Conservation (phyloP, 2,888 invertebrate genomes). For the Elysia crispata region DNA sequence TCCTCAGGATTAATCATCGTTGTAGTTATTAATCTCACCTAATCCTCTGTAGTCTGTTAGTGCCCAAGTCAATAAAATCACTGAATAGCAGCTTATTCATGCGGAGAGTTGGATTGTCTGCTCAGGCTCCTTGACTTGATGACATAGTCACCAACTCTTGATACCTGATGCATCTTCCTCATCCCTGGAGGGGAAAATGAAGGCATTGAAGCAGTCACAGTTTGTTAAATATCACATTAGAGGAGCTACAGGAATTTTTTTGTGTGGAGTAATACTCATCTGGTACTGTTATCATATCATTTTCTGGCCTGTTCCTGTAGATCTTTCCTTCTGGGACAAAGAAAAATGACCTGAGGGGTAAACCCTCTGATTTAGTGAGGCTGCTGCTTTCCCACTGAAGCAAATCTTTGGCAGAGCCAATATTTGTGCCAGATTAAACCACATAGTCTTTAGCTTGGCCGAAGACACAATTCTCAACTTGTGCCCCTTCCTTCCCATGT, state of each 20-base stretch:
- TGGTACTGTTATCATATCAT: too few species aligned
- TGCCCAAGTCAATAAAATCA: not conserved
- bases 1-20: too few species aligned
- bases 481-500: slow-evolving; percentile 25
- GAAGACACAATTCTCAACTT: not conserved
- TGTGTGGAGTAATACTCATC: too few species aligned
- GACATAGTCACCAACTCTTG: not conserved
- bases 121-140: not conserved
- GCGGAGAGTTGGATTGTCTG: not conserved
- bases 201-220: too few species aligned
- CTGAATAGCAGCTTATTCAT: not conserved
- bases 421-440: not conserved
- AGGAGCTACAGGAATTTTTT: too few species aligned
- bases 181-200: too few species aligned
- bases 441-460: not conserved
- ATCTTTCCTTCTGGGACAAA: not conserved
- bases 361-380: not conserved
- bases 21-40: too few species aligned
- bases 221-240: too few species aligned
- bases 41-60: too few species aligned
- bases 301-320: not conserved
- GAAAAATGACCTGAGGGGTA: not conserved
- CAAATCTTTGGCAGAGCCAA: not conserved
- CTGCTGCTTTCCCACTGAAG: not conserved
- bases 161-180: not conserved